Evolutionary conservation across 2,888 invertebrate species (phyloP).

Genomic region (Horisme vitalbata): DNA sequence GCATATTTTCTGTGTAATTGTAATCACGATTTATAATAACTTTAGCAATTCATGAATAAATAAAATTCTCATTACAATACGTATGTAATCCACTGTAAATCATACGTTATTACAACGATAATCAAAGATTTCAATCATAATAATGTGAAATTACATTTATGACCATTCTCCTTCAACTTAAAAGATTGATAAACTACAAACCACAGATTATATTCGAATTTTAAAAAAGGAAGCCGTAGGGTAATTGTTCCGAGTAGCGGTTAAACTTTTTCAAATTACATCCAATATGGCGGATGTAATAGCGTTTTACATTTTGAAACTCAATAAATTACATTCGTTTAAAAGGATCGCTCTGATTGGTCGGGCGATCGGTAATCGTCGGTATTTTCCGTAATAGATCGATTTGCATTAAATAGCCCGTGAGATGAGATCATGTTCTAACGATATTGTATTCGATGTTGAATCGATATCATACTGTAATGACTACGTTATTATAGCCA

Average conservation of each 20-base stretch:
- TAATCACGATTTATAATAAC: slow-evolving; percentile 64
- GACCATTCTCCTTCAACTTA: slow-evolving; percentile 36
- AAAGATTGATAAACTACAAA: slow-evolving; percentile 41
- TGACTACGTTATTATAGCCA: slow-evolving; percentile 45
- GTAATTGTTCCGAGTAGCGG: slow-evolving; percentile 56
- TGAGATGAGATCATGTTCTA: slow-evolving; percentile 72
- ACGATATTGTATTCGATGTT: slow-evolving; percentile 61
- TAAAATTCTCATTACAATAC: slow-evolving; percentile 60
- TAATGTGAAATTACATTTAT: slow-evolving; percentile 57
- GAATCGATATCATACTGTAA: slow-evolving; percentile 51
- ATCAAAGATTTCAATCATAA: slow-evolving; percentile 55
- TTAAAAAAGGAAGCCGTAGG: slow-evolving; percentile 53
- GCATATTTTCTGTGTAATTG: slow-evolving; percentile 67
- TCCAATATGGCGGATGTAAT: slow-evolving; percentile 66
- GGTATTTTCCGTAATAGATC: slow-evolving; percentile 69
- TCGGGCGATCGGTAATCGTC: slow-evolving; percentile 57
- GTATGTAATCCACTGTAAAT: slow-evolving; percentile 43
- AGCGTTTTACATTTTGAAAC: slow-evolving; percentile 70
- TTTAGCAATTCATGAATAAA: slow-evolving; percentile 64
- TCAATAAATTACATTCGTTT: slow-evolving; percentile 71
- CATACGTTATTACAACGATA: slow-evolving; percentile 43
- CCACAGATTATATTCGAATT: slow-evolving; percentile 39
- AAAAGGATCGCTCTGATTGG: slow-evolving; percentile 64
- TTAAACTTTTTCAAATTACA: slow-evolving; percentile 64
- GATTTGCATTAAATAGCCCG: slow-evolving; percentile 78